These are phyloP conservation scores for Oncorhynchus kisutch DNA, from an alignment of 2,113 vertebrate genomes.

Conservation along the genomic window DNA sequence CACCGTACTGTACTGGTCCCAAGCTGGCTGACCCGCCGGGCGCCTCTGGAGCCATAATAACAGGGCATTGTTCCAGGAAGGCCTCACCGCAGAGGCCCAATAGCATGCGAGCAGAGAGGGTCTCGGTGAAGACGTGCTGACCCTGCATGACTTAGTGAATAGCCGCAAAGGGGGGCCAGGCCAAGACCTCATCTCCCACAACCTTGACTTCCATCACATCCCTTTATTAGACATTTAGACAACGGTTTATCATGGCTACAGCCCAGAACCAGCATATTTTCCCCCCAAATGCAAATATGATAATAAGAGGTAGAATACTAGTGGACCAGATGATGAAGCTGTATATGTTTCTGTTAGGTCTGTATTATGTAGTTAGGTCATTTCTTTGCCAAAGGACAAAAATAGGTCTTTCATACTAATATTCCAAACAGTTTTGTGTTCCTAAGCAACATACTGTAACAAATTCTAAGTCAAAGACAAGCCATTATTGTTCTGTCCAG, in stretches of 20 bases:
- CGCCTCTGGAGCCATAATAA: slow-evolving; percentile 11
- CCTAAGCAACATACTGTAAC: background rate
- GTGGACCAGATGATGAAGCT: slow-evolving; percentile 3
- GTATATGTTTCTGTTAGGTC: background rate
- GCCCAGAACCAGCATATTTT: background rate
- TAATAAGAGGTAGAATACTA: slow-evolving; percentile 24
- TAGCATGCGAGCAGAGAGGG: slow-evolving; percentile 40
- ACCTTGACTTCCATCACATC: slow-evolving; percentile 1
- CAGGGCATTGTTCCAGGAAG: slow-evolving; percentile 25
- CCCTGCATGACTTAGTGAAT: slow-evolving; percentile 48
- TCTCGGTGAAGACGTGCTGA: slow-evolving; percentile 41
- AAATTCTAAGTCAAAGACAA: slow-evolving; percentile 21
- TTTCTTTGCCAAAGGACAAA: slow-evolving; percentile 34
- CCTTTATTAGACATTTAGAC: slow-evolving; percentile 29
- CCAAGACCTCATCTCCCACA: slow-evolving; percentile 7
- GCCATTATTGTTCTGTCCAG: slow-evolving; percentile 41
- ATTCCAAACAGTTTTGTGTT: background rate
- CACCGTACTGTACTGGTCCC: background rate
- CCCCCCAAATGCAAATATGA: slow-evolving; percentile 11
- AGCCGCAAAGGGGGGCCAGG: slow-evolving; percentile 33
- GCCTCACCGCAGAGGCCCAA: slow-evolving; percentile 1
- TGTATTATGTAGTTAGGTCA: slow-evolving; percentile 12
- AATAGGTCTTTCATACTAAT: slow-evolving; percentile 32
- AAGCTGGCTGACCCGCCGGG: slow-evolving; percentile 24
- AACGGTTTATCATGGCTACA: slow-evolving; percentile 14